Evolutionary conservation across 2,888 invertebrate species (phyloP).

Genomic region (Drosophila macrospina): DNA sequence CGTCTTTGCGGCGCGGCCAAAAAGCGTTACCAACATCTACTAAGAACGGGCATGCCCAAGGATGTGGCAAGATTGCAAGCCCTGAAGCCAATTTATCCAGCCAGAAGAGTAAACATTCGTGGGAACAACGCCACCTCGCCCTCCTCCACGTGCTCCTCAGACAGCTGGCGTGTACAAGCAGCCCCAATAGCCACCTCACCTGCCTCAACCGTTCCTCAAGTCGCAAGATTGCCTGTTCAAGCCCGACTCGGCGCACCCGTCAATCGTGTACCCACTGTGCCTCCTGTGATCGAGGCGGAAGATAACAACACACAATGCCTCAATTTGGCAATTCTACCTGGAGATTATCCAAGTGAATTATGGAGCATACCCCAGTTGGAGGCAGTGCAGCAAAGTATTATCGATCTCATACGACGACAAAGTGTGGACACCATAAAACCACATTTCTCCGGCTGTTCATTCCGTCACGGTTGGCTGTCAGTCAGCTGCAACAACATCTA

Average conservation of each 20-base stretch:
- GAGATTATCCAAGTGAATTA: constrained; percentile 35
- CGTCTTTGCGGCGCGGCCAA: constrained; percentile 23
- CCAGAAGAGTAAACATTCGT: neutral
- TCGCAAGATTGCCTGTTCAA: constrained; percentile 12
- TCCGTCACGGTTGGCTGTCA: constrained; percentile 34
- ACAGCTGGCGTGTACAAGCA: neutral
- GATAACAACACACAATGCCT: neutral
- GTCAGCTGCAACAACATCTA: constrained; percentile 23
- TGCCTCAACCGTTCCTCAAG: neutral
- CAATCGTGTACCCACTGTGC: neutral
- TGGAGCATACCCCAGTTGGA: constrained; percentile 33
- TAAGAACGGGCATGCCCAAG: neutral
- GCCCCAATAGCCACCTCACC: neutral
- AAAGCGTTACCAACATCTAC: constrained; percentile 16
- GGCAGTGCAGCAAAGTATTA: constrained; percentile 37
- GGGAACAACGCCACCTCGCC: too few relatives aligned
- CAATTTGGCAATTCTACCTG: constrained; percentile 34
- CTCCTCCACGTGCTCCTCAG: neutral
- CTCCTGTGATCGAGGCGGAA: neutral
- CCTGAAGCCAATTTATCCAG: neutral
- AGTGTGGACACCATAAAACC: constrained; percentile 10
- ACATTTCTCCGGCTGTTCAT: constrained; percentile 18
- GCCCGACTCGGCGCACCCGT: constrained; percentile 36
- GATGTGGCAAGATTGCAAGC: constrained; percentile 17
- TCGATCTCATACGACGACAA: constrained; percentile 23